Conservation (phyloP, 2,113 vertebrate species). For the Prunella himalayana region DNA sequence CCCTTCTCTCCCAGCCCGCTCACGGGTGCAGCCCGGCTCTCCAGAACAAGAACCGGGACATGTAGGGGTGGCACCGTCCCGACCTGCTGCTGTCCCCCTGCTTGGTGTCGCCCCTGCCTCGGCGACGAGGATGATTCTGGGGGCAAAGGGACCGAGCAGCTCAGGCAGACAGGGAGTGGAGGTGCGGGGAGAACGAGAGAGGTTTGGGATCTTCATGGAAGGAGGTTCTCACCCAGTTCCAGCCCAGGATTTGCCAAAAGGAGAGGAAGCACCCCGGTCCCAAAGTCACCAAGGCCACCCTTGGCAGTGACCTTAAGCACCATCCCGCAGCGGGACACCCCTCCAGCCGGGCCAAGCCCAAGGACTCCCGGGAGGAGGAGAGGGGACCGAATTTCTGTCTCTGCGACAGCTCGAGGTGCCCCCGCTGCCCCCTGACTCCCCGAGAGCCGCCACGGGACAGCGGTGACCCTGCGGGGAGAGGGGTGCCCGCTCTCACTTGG, state of each 20-base stretch:
- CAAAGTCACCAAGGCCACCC: not conserved
- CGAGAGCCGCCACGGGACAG: not conserved
- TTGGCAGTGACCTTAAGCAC: not conserved
- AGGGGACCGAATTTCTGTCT: not conserved
- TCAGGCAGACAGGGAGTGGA: not conserved
- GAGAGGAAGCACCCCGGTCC: rapidly evolving
- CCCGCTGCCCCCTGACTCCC: not conserved
- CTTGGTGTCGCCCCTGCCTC: not conserved
- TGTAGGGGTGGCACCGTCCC: rapidly evolving
- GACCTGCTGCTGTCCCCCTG: not conserved
- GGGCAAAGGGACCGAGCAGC: not conserved
- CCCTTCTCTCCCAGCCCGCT: not conserved
- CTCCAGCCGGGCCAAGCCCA: no score
- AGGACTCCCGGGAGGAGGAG: not conserved
- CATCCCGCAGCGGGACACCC: not conserved
- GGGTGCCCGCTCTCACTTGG: rapidly evolving
- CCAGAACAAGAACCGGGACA: not conserved
- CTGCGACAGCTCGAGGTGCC: no score
- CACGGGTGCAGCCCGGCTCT: not conserved
- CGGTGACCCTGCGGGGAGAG: not conserved
- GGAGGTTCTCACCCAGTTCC: not conserved
- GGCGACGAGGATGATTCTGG: not conserved
- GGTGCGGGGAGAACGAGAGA: no score
- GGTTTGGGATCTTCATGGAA: not conserved
- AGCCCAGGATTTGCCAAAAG: not conserved